A percentile compares a stretch with the other conserved stretches of the same genome.
Conservation (phyloP, 2,113 vertebrate species). For the Petroica traversi region DNA sequence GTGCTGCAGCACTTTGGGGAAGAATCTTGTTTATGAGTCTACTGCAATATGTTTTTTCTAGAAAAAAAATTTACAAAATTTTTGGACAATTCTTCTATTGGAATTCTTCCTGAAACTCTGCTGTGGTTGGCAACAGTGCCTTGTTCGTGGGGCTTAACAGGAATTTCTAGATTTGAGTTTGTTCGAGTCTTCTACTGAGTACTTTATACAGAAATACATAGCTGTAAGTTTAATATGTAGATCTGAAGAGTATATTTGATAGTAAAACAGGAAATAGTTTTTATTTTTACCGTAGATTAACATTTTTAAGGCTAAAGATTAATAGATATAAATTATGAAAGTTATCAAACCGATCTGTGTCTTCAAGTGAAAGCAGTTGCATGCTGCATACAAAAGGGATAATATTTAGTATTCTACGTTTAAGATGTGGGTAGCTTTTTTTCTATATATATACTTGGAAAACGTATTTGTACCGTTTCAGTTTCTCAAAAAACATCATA, state of each 20-base stretch:
- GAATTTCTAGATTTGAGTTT: not conserved
- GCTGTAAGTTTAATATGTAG: not conserved
- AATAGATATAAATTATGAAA: not conserved
- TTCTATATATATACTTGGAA: not conserved
- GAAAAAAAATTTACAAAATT: not conserved
- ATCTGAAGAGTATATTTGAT: not conserved
- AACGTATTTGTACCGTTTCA: not conserved
- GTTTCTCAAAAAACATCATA: not conserved
- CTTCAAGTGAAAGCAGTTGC: not conserved
- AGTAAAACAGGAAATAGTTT: not conserved
- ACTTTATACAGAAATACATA: not conserved
- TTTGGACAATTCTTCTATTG: not conserved
- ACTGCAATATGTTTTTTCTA: not conserved
- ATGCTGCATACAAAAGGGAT: not conserved
- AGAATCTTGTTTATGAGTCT: not conserved
- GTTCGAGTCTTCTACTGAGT: not conserved
- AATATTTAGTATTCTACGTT: not conserved
- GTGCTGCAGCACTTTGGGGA: not conserved
- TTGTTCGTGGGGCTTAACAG: rapidly evolving
- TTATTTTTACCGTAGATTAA: not conserved
- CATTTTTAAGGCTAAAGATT: not conserved
- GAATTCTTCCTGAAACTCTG: not conserved
- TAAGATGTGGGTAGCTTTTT: not conserved
- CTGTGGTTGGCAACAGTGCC: not conserved
- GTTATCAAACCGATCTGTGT: rapidly evolving